Conservation (phyloP, 2,888 invertebrate species). For the Tiliacea aurago region DNA sequence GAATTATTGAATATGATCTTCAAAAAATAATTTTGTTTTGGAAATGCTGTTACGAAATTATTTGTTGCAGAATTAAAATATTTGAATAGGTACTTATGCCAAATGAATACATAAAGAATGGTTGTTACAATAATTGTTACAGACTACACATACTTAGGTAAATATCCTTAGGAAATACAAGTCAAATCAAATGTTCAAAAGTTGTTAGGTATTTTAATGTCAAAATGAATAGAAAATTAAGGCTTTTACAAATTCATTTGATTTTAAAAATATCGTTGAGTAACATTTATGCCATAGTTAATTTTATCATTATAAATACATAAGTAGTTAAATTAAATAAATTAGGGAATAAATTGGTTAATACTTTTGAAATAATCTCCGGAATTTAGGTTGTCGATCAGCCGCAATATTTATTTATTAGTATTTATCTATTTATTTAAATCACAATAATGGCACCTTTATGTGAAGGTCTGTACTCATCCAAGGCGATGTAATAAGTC, state of each 20-base stretch:
- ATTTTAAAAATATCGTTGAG: neutral
- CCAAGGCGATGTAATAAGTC: no score
- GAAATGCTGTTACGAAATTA: neutral
- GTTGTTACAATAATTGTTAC: neutral
- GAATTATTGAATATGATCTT: neutral
- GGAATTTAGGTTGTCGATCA: no score
- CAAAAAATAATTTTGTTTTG: no score
- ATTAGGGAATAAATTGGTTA: no score
- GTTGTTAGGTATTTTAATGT: neutral
- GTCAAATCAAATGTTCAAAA: neutral
- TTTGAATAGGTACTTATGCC: neutral
- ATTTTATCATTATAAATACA: no score
- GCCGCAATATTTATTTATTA: no score
- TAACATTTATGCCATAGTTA: neutral
- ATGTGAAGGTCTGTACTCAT: no score
- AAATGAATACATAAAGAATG: neutral
- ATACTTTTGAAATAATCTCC: no score
- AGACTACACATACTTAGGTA: neutral
- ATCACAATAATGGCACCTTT: no score
- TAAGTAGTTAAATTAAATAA: no score
- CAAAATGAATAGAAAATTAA: neutral
- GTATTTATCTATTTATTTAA: no score
- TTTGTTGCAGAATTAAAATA: neutral
- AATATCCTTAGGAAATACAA: neutral
- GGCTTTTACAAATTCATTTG: neutral